Conservation (phyloP, 2,797 vertebrate species). For the Myripristis murdjan region DNA sequence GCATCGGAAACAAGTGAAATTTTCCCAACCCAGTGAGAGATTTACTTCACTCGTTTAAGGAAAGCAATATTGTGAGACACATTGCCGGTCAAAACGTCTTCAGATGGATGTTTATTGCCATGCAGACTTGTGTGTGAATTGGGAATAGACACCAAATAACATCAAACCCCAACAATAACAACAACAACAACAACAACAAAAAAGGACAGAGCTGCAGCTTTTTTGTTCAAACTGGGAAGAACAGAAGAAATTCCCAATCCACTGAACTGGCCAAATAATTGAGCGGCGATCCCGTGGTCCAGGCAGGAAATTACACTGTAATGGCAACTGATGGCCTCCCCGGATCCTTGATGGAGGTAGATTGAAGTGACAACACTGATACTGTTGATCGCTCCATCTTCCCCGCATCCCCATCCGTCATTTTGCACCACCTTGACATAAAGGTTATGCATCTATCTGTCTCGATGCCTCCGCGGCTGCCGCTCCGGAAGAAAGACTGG, state of each 20-base stretch:
- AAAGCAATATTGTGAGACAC: not conserved
- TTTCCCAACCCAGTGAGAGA: no score
- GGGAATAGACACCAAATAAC: not conserved
- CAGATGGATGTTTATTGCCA: no score
- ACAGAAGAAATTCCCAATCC: constrained; percentile 28
- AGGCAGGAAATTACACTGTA: constrained; percentile 45
- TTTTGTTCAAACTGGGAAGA: constrained; percentile 11
- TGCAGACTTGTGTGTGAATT: no score
- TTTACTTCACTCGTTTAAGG: not conserved
- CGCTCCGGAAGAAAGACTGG: constrained; percentile 11
- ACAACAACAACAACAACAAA: not conserved
- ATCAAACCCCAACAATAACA: not conserved
- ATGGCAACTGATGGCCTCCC: constrained; percentile 42
- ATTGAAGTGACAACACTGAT: constrained; percentile 73
- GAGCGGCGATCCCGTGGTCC: not conserved
- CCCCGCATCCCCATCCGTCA: constrained; percentile 23
- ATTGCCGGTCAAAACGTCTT: no score
- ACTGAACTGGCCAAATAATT: constrained; percentile 30
- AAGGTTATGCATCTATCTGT: constrained; percentile 54
- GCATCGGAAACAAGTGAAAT: not conserved
- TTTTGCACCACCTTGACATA: constrained; percentile 35
- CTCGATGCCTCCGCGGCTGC: constrained; percentile 32
- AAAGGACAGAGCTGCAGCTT: constrained; percentile 7
- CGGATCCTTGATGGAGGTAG: constrained; percentile 47
- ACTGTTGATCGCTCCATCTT: constrained; percentile 58